Evolutionary conservation across 2,888 invertebrate species (phyloP), one percentile per base, ranked within the genome.

Genomic region (Cordilura impudica): DNA sequence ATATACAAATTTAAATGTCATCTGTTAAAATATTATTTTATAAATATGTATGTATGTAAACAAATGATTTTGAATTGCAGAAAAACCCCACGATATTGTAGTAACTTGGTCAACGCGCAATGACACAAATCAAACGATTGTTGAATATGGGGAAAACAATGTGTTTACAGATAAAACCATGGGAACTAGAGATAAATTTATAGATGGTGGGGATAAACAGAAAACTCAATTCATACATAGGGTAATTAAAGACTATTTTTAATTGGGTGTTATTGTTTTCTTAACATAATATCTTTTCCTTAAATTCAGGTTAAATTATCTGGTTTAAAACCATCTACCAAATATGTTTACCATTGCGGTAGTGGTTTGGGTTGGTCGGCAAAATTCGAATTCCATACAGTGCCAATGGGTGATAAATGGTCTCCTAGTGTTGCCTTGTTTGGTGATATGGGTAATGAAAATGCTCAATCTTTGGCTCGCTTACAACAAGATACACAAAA

Each of bases 401-500:
- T 86, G 29, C 91, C 93, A 4, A 94, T 94, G 2, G 89, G 90
- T 2, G 92, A 92, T 1, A 88, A 93, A 82, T 97, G 97, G 96
- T 91, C 93, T 19, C 96, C 97, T 0, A 92, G 92, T 19, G 91
- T 98, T 39, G 98, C 95, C 23, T 92, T 99, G 82, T 98, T 94
- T 87, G 98, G 98, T 0, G 98, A 98, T 88, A 94, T 99, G 95
- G 98, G 98, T 26, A 96, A 95, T 87, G 94, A 94, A 84, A 98
- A 98, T 90, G 97, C 97, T 0, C 91, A 93, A 90, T 96, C 98
- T 0, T 91, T 98, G 75, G 92, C 94, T 0, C 92, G 95, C 82
- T 90, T 99, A 7, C 97, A 97, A 90, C 92, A 94, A 85, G 97
- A 98, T 86, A 93, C 95, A 0, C 94, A 96, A 86, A 91, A 92